These are phyloP conservation scores for Emydoidea blandingii DNA, from an alignment of 2,797 vertebrate species.

Conservation along the genomic window DNA sequence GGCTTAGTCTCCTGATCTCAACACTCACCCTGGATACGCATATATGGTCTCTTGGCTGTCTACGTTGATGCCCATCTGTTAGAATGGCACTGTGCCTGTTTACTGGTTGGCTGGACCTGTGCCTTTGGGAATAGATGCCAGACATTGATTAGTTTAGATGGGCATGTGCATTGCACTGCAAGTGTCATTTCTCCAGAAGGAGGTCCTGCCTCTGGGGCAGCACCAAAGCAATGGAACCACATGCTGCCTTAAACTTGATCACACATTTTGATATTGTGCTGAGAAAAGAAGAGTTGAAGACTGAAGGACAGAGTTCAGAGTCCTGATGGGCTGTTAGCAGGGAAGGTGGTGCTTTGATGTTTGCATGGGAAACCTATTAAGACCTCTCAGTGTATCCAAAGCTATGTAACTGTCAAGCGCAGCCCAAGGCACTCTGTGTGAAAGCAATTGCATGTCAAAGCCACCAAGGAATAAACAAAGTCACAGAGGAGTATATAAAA, in stretches of 20 bases:
- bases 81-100: not conserved
- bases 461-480: not conserved
- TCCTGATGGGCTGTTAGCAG: not conserved
- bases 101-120: not conserved
- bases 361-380: not conserved
- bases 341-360: not conserved
- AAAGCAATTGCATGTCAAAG: not conserved
- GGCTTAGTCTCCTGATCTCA: not conserved
- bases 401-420: not conserved
- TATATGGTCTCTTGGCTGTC: not conserved
- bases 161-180: not conserved
- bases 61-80: not conserved
- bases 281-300: not conserved
- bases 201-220: not conserved
- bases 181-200: not conserved
- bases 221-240: not conserved
- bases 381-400: not conserved
- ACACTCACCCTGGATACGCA: not conserved
- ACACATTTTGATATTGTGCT: not conserved
- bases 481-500: not conserved
- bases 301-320: not conserved
- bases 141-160: not conserved
- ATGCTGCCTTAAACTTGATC: not conserved
- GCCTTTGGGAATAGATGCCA: not conserved
- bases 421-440: not conserved